Evolutionary conservation across 35 echinoderm and acorn worm species (phyloP).

Genomic region (Lytechinus variegatus): DNA sequence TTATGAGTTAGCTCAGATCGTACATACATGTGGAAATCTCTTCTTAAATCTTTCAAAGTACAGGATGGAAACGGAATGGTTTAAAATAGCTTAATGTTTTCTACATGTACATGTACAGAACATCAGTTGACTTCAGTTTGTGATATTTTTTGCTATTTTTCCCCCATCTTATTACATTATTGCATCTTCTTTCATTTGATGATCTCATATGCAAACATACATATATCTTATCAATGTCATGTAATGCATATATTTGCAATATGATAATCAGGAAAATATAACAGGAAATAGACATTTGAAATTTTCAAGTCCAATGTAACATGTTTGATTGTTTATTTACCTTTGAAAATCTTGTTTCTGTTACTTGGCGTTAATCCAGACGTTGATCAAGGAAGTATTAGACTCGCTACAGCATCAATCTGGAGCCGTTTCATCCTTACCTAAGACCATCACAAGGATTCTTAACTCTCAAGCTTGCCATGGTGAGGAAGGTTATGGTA

Average conservation of each 20-base stretch:
- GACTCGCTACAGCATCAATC: conserved; percentile 65
- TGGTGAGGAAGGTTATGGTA: conserved; percentile 54
- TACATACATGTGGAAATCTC: too few species aligned
- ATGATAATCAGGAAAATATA: background rate
- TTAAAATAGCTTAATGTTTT: too few species aligned
- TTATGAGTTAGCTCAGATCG: too few species aligned
- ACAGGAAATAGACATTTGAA: background rate
- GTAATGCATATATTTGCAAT: background rate
- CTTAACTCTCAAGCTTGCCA: conserved; percentile 98
- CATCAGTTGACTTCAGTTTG: too few species aligned
- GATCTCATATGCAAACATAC: too few species aligned
- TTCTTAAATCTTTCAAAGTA: too few species aligned
- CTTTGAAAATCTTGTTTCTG: background rate
- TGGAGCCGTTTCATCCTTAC: conserved; percentile 73
- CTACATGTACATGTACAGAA: too few species aligned
- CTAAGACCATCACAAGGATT: conserved; percentile 82
- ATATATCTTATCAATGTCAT: too few species aligned
- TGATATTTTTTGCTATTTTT: too few species aligned
- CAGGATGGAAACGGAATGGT: too few species aligned
- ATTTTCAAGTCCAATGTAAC: background rate
- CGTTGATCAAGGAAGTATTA: conserved; percentile 74
- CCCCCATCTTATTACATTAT: too few species aligned
- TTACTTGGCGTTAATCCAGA: conserved; percentile 4
- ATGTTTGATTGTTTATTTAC: background rate
- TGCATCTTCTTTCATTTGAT: too few species aligned